Percentiles rank a stretch among this genome's conserved stretches.
phyloP scores from a whole-genome alignment of 2,888 invertebrate species.

The Apamea anceps region DNA sequence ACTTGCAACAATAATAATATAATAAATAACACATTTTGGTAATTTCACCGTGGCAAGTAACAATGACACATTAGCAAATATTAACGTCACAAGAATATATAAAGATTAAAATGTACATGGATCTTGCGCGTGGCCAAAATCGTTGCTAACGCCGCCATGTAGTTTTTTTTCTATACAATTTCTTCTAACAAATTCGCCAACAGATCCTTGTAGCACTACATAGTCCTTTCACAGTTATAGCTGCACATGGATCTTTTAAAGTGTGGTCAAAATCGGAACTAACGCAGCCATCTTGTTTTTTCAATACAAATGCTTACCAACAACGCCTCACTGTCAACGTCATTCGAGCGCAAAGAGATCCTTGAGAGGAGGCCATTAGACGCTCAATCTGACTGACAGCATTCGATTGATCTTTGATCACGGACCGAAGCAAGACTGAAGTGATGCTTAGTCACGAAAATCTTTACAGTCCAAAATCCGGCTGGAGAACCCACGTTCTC shows the following conservation, averaged over 20 bases:
- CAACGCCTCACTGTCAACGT: background rate
- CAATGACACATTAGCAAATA: too few species aligned
- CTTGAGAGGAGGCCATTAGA: background rate
- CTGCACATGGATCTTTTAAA: background rate
- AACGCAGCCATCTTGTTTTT: background rate
- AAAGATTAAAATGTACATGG: too few species aligned
- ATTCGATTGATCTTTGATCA: background rate
- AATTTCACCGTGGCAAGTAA: too few species aligned
- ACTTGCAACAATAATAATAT: too few species aligned
- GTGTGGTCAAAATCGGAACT: background rate
- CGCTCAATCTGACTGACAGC: background rate
- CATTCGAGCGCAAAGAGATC: background rate
- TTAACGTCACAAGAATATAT: too few species aligned
- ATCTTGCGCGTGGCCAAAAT: too few species aligned
- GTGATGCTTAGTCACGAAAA: too few species aligned
- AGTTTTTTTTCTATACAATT: background rate
- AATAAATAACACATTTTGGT: too few species aligned
- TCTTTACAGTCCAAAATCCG: too few species aligned
- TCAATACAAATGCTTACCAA: background rate
- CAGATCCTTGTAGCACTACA: too few species aligned
- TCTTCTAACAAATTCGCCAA: background rate
- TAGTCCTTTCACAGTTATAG: background rate
- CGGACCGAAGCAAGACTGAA: background rate
- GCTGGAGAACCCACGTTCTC: too few species aligned
- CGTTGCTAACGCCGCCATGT: too few species aligned